Evolutionary conservation across 2,888 invertebrate genomes (phyloP).

Genomic region (Thereva unica): DNA sequence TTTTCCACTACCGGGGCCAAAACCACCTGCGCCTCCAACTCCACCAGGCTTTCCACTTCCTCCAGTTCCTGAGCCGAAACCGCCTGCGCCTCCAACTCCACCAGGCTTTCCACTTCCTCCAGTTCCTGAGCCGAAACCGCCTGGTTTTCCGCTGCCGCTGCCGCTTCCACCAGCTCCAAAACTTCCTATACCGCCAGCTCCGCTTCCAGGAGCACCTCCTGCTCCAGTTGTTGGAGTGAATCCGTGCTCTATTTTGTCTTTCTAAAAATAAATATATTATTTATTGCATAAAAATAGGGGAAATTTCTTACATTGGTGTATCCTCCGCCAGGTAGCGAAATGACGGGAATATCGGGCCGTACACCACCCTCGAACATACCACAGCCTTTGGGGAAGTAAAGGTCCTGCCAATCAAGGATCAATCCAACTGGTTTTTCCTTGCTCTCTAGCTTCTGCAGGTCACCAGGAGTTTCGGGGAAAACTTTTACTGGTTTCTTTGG

Average conservation of each 20-base stretch:
- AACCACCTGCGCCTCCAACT: slow-evolving; percentile 35
- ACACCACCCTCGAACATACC: slow-evolving; percentile 60
- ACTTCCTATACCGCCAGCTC: slow-evolving; percentile 37
- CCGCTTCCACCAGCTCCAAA: slow-evolving; percentile 31
- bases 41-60: slow-evolving; percentile 10
- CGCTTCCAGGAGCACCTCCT: neutral
- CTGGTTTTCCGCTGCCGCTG: slow-evolving; percentile 26
- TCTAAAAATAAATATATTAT: no score
- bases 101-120: slow-evolving; percentile 46
- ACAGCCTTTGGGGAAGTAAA: slow-evolving; percentile 76
- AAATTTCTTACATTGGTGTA: slow-evolving; percentile 54
- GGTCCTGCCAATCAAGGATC: slow-evolving; percentile 67
- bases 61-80: slow-evolving; percentile 24
- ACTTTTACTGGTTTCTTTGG: slow-evolving; percentile 72
- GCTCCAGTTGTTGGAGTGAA: no score
- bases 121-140: slow-evolving; percentile 40
- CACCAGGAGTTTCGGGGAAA: slow-evolving; percentile 47
- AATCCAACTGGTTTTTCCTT: slow-evolving; percentile 59
- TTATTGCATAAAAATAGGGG: no score
- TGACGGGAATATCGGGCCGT: slow-evolving; percentile 50
- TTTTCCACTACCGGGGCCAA: slow-evolving; percentile 28
- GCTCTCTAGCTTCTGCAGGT: slow-evolving; percentile 45
- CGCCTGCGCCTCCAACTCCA: slow-evolving; percentile 39
- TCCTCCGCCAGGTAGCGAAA: slow-evolving; percentile 54
- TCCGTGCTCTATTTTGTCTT: no score